Evolutionary conservation across 2,888 invertebrate species (phyloP), one percentile per base, ranked within the genome.

Genomic region (Toxonevra muliebris): DNA sequence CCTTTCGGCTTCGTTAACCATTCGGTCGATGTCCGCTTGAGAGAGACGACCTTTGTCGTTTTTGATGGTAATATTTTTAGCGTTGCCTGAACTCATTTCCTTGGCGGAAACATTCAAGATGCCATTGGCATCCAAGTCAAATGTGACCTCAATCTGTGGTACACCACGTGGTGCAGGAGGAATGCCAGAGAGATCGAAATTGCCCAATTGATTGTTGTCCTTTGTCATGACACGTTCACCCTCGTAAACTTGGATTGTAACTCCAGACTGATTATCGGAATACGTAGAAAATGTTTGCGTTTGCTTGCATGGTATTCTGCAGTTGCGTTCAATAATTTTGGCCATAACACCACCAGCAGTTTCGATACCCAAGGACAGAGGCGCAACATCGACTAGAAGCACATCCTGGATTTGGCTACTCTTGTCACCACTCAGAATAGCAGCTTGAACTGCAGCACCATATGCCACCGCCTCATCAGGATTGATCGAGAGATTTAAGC

Each of bases 121-220:
- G 80, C 98, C 97, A 85, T 98, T 97, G 58, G 96, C 96, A 79
- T 98, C 97, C 79, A 92, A 89, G 60, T 85, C 85, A 81, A 93
- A 94, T 52, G 93, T 93, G 30, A 94, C 93, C 81, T 93, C 97
- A 86, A 91, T 96, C 85, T 90, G 94, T 71, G 90, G 96, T 72
- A 92, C 96, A 81, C 91, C 97, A 72, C 90, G 93, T 68, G 91
- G 97, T 82, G 93, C 94, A n/a, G 97, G 97, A 1, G 97, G 96
- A 80, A 98, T 97, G 45, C 97, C 97, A 8, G 94, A 93, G 63
- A 98, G 88, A 84, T 98, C 96, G 86, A 98, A 98, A 83, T 95
- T 97, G 66, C 98, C 98, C 71, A 98, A 89, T 55, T 95, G 87
- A 84, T 97, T 95, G 88, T 97, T 97, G 85, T 96, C 96, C 80